Percentiles rank a stretch among this genome's conserved stretches.
Evolutionary conservation across 2,797 vertebrate species (phyloP).

Genomic region (Hydrocynus forskahlii): DNA sequence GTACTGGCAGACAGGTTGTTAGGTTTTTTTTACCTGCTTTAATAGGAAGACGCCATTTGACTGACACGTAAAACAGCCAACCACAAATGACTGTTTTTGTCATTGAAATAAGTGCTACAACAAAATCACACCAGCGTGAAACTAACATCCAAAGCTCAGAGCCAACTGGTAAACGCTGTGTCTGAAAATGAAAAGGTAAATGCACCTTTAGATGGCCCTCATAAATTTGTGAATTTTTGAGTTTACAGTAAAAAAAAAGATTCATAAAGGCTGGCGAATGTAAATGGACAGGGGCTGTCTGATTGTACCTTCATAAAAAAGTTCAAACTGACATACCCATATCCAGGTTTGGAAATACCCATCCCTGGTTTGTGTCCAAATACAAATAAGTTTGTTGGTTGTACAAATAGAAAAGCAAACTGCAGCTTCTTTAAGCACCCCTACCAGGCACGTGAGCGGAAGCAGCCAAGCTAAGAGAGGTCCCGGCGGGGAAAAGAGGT

Average conservation of each 20-base stretch:
- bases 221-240: too few species aligned
- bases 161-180: too few species aligned
- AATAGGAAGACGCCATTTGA: neutral
- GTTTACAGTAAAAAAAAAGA: too few species aligned
- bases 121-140: too few species aligned
- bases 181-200: too few species aligned
- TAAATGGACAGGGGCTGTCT: too few species aligned
- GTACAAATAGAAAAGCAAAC: neutral
- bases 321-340: neutral
- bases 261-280: too few species aligned
- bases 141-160: too few species aligned
- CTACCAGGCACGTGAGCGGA: constrained; percentile 71
- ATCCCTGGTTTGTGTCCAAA: neutral
- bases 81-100: too few species aligned
- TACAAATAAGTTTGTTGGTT: neutral
- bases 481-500: constrained; percentile 20
- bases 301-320: neutral
- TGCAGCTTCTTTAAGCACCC: too few species aligned
- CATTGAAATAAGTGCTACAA: too few species aligned
- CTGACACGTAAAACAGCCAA: neutral
- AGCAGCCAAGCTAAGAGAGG: constrained; percentile 71
- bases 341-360: neutral
- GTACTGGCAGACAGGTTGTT: neutral
- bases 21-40: neutral
- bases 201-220: too few species aligned